Conservation (phyloP, 2,888 invertebrate species). For the Zhuqinia jingwanae region DNA sequence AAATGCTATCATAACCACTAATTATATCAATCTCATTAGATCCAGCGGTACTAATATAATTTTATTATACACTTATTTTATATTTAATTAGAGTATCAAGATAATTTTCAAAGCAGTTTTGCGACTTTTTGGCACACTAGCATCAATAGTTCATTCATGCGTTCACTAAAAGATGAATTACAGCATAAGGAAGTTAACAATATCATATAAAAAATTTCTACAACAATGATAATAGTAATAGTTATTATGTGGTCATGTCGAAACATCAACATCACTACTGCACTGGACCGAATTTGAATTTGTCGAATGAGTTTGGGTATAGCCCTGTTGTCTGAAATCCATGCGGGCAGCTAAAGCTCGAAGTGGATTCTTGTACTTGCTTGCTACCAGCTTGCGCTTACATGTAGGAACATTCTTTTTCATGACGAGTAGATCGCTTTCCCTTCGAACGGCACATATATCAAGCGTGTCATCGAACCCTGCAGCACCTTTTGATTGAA, state of each 20-base stretch:
- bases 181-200: not conserved
- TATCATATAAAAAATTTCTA: conserved; percentile 17
- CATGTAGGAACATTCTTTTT: conserved; percentile 77
- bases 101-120: not conserved
- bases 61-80: not conserved
- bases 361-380: conserved; percentile 76
- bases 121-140: conserved; percentile 47
- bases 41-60: too few relatives aligned
- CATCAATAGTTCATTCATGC: too few relatives aligned
- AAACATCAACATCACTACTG: conserved; percentile 72
- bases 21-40: too few relatives aligned
- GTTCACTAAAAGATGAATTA: not conserved
- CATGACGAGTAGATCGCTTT: conserved; percentile 77
- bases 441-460: conserved; percentile 73
- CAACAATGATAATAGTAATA: conserved; percentile 40
- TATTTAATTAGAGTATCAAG: not conserved
- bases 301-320: conserved; percentile 67
- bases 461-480: conserved; percentile 39
- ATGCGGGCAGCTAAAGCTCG: conserved; percentile 77
- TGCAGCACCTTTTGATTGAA: not conserved
- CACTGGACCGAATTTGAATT: conserved; percentile 59
- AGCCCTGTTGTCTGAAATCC: conserved; percentile 78
- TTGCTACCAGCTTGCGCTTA: conserved; percentile 71
- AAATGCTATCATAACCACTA: too few relatives aligned
- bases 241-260: conserved; percentile 56